Evolutionary conservation across 2,113 vertebrate genomes (phyloP).

Genomic region (Corydoras sp.): DNA sequence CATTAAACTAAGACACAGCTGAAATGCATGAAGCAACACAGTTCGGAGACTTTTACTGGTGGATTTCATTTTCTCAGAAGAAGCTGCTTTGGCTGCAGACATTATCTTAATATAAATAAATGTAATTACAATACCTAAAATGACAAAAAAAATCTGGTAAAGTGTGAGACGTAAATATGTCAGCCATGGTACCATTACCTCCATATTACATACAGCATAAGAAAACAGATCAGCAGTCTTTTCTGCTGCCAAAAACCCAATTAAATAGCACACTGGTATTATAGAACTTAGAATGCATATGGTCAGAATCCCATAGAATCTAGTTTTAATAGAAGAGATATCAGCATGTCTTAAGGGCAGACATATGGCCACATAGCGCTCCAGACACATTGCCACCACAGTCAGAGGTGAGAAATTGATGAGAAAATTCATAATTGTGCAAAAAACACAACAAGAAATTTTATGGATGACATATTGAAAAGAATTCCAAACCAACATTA

Average conservation of each 20-base stretch:
- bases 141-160: constrained; percentile 18
- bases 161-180: not conserved
- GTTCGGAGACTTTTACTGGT: constrained; percentile 41
- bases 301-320: constrained; percentile 10
- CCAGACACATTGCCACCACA: constrained; percentile 24
- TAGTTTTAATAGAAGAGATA: constrained; percentile 31
- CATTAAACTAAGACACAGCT: constrained; percentile 41
- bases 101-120: constrained; percentile 44
- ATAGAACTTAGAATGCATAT: constrained; percentile 31
- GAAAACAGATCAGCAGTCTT: not conserved
- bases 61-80: constrained; percentile 21
- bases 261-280: not conserved
- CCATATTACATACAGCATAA: constrained; percentile 20
- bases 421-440: constrained; percentile 7
- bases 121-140: constrained; percentile 26
- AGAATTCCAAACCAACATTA: not conserved
- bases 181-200: constrained; percentile 34
- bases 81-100: constrained; percentile 33
- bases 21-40: constrained; percentile 44
- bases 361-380: constrained; percentile 9
- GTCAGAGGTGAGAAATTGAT: constrained; percentile 9
- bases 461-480: constrained; percentile 17
- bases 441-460: constrained; percentile 21
- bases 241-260: not conserved
- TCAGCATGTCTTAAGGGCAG: constrained; percentile 32